These are phyloP conservation scores for Phaethon lepturus DNA, from an alignment of 2,113 vertebrate genomes.

Conservation along the genomic window DNA sequence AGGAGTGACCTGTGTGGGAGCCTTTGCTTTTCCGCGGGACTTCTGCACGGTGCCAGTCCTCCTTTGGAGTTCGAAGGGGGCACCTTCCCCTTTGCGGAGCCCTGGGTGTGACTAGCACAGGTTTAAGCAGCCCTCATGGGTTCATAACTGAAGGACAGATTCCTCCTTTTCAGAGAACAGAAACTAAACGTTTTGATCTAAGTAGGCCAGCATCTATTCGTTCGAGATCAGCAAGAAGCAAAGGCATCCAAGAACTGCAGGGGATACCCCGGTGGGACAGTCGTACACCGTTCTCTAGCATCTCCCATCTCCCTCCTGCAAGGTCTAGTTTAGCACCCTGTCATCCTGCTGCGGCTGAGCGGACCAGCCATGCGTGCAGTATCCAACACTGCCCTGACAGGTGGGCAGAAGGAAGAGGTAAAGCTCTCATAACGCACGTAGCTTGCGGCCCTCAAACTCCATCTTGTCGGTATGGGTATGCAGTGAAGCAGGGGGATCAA, in stretches of 20 bases:
- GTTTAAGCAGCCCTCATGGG: background rate
- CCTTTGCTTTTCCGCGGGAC: background rate
- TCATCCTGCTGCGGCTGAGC: background rate
- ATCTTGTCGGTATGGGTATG: background rate
- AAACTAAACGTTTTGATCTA: background rate
- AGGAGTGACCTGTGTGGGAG: background rate
- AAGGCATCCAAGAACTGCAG: background rate
- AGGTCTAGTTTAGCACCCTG: background rate
- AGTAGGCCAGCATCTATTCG: constrained; percentile 25
- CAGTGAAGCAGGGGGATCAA: constrained; percentile 40
- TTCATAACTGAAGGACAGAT: background rate
- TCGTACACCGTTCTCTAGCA: background rate
- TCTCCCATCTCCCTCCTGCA: background rate
- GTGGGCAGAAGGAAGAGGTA: background rate
- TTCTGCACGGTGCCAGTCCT: background rate
- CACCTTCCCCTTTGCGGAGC: background rate
- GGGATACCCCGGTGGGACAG: background rate
- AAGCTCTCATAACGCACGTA: fast-evolving
- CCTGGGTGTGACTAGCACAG: fast-evolving
- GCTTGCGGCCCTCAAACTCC: background rate
- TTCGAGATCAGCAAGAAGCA: background rate
- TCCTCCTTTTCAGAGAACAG: background rate
- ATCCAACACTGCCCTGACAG: background rate
- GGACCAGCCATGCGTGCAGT: background rate
- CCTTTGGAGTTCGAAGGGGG: background rate